Percentiles rank a stretch among this genome's conserved stretches.
phyloP scores from a whole-genome alignment of 92 coral and sea anemone species.

The Porites lobata region DNA sequence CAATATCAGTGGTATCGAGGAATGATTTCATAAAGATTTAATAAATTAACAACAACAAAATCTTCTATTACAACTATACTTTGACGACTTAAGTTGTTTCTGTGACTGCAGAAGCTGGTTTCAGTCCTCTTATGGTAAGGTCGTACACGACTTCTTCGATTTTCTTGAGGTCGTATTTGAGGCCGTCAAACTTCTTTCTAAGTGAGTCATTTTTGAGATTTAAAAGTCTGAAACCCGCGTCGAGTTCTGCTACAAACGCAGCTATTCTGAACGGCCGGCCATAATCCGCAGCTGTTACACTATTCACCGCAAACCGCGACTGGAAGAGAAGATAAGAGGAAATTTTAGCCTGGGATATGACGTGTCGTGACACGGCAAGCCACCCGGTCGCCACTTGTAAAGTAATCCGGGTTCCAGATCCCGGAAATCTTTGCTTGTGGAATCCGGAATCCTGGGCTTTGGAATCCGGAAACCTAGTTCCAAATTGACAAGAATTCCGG shows the following conservation, averaged over 20 bases:
- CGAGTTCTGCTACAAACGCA: slow-evolving; percentile 89
- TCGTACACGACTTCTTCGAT: slow-evolving; percentile 99
- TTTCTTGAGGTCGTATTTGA: slow-evolving; percentile 96
- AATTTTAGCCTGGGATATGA: too few relatives aligned
- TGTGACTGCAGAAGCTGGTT: slow-evolving; percentile 49
- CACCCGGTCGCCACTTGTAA: too few relatives aligned
- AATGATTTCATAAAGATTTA: too few relatives aligned
- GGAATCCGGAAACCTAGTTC: too few relatives aligned
- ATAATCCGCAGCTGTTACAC: slow-evolving; percentile 95
- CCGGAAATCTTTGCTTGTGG: too few relatives aligned
- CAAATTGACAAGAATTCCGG: too few relatives aligned
- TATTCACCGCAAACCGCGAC: slow-evolving; percentile 97
- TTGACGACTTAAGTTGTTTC: neutral
- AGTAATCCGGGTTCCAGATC: too few relatives aligned
- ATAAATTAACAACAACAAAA: too few relatives aligned
- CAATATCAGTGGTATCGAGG: too few relatives aligned
- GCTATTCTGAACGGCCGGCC: slow-evolving; percentile 89
- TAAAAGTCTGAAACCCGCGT: slow-evolving; percentile 94
- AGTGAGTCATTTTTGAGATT: slow-evolving; percentile 96
- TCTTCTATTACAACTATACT: neutral
- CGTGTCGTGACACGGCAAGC: too few relatives aligned
- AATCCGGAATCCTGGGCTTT: too few relatives aligned
- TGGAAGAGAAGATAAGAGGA: slow-evolving; percentile 36
- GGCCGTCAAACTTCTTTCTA: slow-evolving; percentile 96
- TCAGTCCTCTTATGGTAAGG: slow-evolving; percentile 91